Conservation (phyloP, 2,888 invertebrate species). For the Stratiomys singularior region DNA sequence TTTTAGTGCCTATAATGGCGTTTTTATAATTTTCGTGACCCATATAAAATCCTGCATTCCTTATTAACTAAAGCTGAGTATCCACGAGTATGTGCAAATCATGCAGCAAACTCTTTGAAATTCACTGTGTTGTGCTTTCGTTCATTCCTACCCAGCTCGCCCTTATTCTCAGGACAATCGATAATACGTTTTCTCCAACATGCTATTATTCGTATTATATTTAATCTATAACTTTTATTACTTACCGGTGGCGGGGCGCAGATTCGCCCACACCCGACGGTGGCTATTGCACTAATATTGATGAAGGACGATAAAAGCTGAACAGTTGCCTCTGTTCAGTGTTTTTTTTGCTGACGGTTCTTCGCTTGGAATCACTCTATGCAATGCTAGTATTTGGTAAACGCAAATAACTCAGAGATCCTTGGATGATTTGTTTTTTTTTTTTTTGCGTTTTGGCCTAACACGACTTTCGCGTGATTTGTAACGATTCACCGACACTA, state of each 20-base stretch:
- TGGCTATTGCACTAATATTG: slow-evolving; percentile 67
- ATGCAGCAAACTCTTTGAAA: no score
- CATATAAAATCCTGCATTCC: no score
- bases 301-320: slow-evolving; percentile 58
- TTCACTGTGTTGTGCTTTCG: no score
- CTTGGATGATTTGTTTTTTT: neutral
- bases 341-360: neutral
- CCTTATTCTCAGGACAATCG: no score
- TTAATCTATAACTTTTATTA: slow-evolving; percentile 27
- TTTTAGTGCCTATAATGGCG: no score
- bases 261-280: slow-evolving; percentile 67
- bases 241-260: slow-evolving; percentile 67
- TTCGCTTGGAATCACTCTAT: neutral
- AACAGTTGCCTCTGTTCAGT: slow-evolving; percentile 57
- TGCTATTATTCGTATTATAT: no score
- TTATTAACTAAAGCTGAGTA: no score
- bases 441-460: neutral
- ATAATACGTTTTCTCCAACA: no score
- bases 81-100: no score
- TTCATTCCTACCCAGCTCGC: no score
- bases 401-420: neutral
- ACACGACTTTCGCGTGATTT: slow-evolving; percentile 1
- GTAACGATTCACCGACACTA: neutral
- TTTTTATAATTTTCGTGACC: no score
- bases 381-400: neutral